Evolutionary conservation across 37 sponge, comb jelly and placozoan genomes (phyloP).

Genomic region (Beroe ovata): DNA sequence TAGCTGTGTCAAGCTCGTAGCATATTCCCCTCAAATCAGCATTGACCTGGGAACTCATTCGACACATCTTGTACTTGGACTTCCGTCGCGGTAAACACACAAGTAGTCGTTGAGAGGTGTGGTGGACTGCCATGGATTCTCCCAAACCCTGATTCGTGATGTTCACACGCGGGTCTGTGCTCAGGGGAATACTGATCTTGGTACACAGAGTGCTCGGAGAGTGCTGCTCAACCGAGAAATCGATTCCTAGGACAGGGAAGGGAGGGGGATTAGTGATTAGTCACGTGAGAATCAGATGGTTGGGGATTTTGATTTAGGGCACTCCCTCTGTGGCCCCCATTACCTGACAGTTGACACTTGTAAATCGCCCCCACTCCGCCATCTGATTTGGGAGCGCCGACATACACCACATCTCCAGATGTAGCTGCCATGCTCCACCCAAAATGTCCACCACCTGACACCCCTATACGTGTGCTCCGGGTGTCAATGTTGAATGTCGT

Average conservation of each 20-base stretch:
- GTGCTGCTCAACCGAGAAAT: not conserved
- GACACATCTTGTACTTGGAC: not conserved
- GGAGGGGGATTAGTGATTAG: no score
- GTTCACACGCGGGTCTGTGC: not conserved
- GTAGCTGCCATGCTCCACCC: not conserved
- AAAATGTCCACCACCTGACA: not conserved
- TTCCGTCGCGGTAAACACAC: not conserved
- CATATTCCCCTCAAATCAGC: not conserved
- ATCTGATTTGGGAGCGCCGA: not conserved
- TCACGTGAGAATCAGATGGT: no score
- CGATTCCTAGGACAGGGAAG: not conserved
- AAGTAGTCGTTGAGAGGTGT: not conserved
- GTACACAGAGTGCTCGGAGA: not conserved
- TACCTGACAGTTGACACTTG: not conserved
- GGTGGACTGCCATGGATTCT: not conserved
- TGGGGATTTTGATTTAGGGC: no score
- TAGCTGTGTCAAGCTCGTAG: not conserved
- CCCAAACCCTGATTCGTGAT: constrained; percentile 1
- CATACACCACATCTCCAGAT: not conserved
- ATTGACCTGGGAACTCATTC: not conserved
- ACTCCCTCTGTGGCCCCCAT: no score
- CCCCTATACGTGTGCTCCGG: not conserved
- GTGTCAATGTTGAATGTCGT: not conserved
- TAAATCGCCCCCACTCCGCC: not conserved
- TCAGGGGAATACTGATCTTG: not conserved